Percentiles rank a stretch among this genome's conserved stretches.
Conservation (phyloP, 2,113 vertebrate genomes). For the Zosterops hypoxanthus region DNA sequence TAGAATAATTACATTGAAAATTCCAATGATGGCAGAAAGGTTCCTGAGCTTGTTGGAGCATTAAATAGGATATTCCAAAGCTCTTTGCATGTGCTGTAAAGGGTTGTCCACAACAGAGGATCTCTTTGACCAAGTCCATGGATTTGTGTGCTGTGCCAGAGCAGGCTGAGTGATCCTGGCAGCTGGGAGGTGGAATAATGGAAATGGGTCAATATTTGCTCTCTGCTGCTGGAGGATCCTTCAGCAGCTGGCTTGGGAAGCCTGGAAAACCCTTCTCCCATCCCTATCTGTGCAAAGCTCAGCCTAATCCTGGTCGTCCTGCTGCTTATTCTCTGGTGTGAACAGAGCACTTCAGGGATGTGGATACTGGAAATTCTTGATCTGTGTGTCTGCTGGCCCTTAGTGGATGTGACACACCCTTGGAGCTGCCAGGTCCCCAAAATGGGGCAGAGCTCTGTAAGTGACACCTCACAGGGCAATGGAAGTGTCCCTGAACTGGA, state of each 20-base stretch:
- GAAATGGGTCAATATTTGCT: neutral
- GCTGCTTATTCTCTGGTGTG: rapidly evolving
- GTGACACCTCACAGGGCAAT: neutral
- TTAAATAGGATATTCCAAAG: neutral
- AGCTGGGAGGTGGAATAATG: neutral
- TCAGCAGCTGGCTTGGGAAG: neutral
- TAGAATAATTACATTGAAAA: neutral
- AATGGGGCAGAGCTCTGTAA: neutral
- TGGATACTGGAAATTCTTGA: neutral
- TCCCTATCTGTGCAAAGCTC: neutral
- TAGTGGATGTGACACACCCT: neutral
- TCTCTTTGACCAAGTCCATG: neutral
- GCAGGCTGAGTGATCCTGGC: neutral
- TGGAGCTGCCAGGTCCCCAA: neutral
- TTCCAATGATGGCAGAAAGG: neutral
- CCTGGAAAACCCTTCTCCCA: neutral
- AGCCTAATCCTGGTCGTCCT: neutral
- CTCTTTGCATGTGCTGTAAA: neutral
- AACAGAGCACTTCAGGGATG: neutral
- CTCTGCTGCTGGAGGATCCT: neutral
- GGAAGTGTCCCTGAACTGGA: neutral
- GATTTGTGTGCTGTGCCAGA: neutral
- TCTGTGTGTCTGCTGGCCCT: neutral
- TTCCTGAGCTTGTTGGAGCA: neutral
- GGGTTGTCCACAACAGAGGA: neutral